phyloP scores from a whole-genome alignment of 2,797 vertebrate species.

The Masticophis lateralis region DNA sequence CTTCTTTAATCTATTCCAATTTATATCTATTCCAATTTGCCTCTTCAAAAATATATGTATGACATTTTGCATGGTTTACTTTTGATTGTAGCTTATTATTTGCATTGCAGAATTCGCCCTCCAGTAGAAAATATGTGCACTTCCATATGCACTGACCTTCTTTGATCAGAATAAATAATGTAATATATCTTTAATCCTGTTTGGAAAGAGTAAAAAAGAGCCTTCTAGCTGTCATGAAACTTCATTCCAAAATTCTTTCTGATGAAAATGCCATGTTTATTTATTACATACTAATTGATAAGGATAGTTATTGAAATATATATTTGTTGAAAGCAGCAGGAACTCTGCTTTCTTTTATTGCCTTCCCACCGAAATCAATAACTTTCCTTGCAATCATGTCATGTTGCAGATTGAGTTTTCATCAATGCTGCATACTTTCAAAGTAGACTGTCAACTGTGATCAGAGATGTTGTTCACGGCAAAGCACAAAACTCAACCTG shows the following conservation, averaged over 20 bases:
- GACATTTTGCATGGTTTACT: background rate
- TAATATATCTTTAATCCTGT: background rate
- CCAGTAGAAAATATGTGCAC: background rate
- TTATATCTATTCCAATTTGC: background rate
- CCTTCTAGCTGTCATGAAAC: background rate
- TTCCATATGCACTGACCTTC: background rate
- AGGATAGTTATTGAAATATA: conserved; percentile 51
- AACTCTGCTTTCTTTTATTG: conserved; percentile 56
- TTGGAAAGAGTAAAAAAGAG: background rate
- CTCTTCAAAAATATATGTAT: background rate
- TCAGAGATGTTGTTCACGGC: conserved; percentile 54
- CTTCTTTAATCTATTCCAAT: background rate
- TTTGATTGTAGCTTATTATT: background rate
- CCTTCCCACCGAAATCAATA: conserved; percentile 52
- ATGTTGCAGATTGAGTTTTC: conserved; percentile 58
- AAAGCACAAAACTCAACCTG: conserved; percentile 61
- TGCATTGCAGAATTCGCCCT: background rate
- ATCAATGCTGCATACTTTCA: conserved; percentile 60
- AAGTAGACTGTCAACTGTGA: conserved; percentile 71
- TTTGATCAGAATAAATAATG: background rate
- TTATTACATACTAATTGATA: conserved; percentile 55
- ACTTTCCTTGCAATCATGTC: conserved; percentile 50
- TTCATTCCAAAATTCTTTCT: conserved; percentile 10
- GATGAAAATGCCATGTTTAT: conserved; percentile 39
- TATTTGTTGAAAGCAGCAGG: conserved; percentile 28